phyloP scores from a whole-genome alignment of 1,140 invertebrate species.

The Ylistrum balloti region DNA sequence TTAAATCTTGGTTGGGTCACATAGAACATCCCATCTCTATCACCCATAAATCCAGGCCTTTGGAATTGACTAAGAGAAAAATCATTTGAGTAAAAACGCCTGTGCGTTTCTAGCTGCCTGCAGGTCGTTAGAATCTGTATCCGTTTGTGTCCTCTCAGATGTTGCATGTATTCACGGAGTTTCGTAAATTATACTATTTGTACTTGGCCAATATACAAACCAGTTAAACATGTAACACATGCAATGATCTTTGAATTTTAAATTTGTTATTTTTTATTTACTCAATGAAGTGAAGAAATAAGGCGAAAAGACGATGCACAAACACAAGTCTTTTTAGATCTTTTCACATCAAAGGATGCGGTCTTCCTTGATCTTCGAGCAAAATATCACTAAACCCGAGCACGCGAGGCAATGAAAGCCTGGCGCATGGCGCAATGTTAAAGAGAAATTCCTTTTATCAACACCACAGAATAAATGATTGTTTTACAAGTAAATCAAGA shows the following conservation, averaged over 20 bases:
- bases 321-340: neutral
- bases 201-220: slow-evolving; percentile 28
- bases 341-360: neutral
- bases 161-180: neutral
- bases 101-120: neutral
- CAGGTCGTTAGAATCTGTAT: neutral
- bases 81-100: neutral
- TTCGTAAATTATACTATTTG: slow-evolving; percentile 1
- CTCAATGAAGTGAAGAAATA: slow-evolving; percentile 39
- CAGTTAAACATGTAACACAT: slow-evolving; percentile 1
- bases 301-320: slow-evolving; percentile 18
- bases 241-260: slow-evolving; percentile 40
- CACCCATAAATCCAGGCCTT: neutral
- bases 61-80: neutral
- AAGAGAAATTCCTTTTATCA: slow-evolving; percentile 40
- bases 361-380: neutral
- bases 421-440: slow-evolving; percentile 2
- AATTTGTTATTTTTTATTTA: slow-evolving; percentile 41
- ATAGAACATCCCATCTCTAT: no score
- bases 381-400: neutral
- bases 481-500: slow-evolving; percentile 40
- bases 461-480: slow-evolving; percentile 18
- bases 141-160: neutral
- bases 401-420: slow-evolving; percentile 20
- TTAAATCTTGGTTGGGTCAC: no score